Percentiles rank a stretch among this genome's conserved stretches.
Conservation (phyloP, 2,113 vertebrate species). For the Syrrhaptes paradoxus region DNA sequence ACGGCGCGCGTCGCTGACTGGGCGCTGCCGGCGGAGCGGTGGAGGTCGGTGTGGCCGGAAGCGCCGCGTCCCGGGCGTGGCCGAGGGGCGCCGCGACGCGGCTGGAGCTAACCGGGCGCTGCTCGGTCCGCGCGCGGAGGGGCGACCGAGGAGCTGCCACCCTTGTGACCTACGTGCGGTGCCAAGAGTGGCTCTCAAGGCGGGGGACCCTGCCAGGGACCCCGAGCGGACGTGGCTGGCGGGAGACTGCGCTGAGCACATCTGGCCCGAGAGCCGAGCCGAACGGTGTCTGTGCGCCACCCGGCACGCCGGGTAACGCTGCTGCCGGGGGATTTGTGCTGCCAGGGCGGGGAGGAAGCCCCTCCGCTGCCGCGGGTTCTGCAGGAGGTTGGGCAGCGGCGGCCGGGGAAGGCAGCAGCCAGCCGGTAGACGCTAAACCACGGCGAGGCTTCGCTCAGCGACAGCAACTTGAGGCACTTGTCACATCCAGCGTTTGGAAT, state of each 20-base stretch:
- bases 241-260: not conserved
- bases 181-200: too few relatives aligned
- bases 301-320: fast-evolving
- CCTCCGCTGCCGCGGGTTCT: fast-evolving
- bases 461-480: fast-evolving
- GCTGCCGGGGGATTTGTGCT: fast-evolving
- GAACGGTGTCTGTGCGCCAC: fast-evolving
- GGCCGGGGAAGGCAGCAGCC: not conserved
- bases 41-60: not conserved
- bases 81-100: fast-evolving
- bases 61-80: fast-evolving
- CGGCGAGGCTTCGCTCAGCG: not conserved
- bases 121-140: not conserved
- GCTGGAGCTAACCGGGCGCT: fast-evolving
- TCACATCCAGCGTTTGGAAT: fast-evolving
- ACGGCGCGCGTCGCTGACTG: not conserved
- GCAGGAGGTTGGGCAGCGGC: not conserved
- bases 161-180: fast-evolving
- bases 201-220: too few relatives aligned
- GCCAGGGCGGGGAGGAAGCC: fast-evolving
- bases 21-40: not conserved
- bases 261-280: fast-evolving
- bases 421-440: fast-evolving
- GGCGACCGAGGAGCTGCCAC: too few relatives aligned
- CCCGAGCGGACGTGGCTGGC: too few relatives aligned